These are phyloP conservation scores for Synergus gifuensis DNA, from an alignment of 2,888 invertebrate species.

Conservation along the genomic window DNA sequence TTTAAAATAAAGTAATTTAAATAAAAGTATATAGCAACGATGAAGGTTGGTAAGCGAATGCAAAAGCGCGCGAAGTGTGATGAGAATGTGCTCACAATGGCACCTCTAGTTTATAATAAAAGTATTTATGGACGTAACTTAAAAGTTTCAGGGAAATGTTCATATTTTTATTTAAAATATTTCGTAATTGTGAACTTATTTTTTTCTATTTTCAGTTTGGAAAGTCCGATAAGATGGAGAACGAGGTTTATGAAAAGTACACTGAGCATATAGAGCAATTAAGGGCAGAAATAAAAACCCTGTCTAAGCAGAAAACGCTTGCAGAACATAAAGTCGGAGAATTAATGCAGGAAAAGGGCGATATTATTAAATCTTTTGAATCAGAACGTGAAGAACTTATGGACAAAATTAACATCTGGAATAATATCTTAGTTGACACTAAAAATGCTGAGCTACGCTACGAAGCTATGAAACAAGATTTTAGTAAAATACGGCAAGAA, in stretches of 20 bases:
- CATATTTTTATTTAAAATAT: no score
- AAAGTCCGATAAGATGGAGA: neutral
- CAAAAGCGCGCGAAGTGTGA: no score
- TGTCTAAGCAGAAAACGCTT: neutral
- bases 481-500: conserved; percentile 42
- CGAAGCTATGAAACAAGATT: conserved; percentile 44
- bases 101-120: no score
- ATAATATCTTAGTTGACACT: neutral
- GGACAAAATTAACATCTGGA: conserved; percentile 35
- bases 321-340: conserved; percentile 9
- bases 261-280: neutral
- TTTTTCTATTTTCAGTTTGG: conserved; percentile 28
- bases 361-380: neutral
- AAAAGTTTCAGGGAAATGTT: no score
- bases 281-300: neutral
- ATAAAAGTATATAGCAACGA: no score
- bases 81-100: no score
- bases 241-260: neutral
- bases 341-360: conserved; percentile 14
- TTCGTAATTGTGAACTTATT: no score
- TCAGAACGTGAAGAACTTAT: conserved; percentile 13
- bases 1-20: no score
- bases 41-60: no score
- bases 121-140: no score
- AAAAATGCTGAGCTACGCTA: conserved; percentile 22